Conservation (phyloP, 2,888 invertebrate genomes). For the Epirrhoe tristata region DNA sequence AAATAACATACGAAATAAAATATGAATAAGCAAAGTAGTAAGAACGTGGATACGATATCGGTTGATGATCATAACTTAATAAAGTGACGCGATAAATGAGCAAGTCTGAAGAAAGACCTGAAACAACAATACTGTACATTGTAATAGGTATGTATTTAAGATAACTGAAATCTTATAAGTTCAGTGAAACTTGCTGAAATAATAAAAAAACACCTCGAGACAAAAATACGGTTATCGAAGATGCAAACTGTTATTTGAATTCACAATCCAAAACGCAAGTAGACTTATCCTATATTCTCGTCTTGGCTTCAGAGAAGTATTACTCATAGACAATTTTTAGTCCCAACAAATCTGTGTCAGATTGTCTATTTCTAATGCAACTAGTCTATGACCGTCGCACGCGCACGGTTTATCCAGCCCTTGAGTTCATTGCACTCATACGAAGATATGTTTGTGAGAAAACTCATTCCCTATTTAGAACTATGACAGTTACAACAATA, state of each 20-base stretch:
- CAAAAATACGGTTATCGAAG: no score
- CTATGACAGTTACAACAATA: slow-evolving; percentile 64
- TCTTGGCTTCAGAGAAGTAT: slow-evolving; percentile 41
- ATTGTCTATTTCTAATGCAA: slow-evolving; percentile 43
- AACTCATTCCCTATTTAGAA: slow-evolving; percentile 58
- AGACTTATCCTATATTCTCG: slow-evolving; percentile 24
- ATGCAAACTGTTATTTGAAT: neutral
- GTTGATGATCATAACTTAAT: no score
- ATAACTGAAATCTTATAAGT: no score
- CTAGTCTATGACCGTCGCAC: slow-evolving; percentile 48
- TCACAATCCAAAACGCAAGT: slow-evolving; percentile 11
- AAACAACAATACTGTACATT: no score
- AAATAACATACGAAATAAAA: neutral
- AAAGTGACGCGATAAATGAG: no score
- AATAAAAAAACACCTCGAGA: no score
- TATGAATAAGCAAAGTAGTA: neutral
- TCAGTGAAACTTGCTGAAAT: no score
- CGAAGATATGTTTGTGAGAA: slow-evolving; percentile 66
- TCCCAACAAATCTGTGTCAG: slow-evolving; percentile 44
- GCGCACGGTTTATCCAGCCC: slow-evolving; percentile 58
- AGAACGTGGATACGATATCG: no score
- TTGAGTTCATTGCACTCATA: slow-evolving; percentile 63
- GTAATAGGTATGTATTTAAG: no score
- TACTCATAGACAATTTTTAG: slow-evolving; percentile 43
- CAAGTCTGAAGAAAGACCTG: no score